Conservation (phyloP, 2,113 vertebrate genomes). For the Pteruthius melanotis region DNA sequence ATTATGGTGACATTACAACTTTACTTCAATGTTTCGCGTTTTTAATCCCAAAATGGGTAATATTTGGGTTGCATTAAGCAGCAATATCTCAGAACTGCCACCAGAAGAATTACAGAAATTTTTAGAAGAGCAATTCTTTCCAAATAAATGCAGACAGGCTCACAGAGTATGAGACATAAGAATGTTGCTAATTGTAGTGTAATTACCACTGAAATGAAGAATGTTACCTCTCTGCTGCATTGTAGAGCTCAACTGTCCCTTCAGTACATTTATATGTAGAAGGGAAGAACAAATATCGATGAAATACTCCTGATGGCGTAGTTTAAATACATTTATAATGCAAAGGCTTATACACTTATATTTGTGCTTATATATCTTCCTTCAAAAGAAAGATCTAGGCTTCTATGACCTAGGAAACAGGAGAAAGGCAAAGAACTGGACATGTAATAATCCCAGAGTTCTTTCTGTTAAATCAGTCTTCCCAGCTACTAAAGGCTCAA, state of each 20-base stretch:
- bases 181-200: neutral
- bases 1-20: neutral
- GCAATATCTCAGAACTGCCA: neutral
- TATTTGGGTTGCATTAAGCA: neutral
- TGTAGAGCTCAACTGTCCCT: neutral
- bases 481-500: neutral
- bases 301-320: neutral
- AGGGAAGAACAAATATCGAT: neutral
- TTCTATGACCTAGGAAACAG: neutral
- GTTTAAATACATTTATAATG: neutral
- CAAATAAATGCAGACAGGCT: neutral
- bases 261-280: neutral
- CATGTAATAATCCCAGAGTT: neutral
- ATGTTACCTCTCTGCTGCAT: neutral
- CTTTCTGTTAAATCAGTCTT: neutral
- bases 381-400: neutral
- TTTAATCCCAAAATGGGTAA: neutral
- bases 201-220: neutral
- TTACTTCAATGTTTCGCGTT: neutral
- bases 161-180: neutral
- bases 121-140: neutral
- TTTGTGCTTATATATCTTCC: neutral
- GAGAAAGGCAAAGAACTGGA: neutral
- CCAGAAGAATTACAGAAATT: neutral
- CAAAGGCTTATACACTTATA: neutral